Percentiles rank a stretch among this genome's conserved stretches.
Conservation (phyloP, 2,888 invertebrate genomes). For the Rhorus exstirpatorius region DNA sequence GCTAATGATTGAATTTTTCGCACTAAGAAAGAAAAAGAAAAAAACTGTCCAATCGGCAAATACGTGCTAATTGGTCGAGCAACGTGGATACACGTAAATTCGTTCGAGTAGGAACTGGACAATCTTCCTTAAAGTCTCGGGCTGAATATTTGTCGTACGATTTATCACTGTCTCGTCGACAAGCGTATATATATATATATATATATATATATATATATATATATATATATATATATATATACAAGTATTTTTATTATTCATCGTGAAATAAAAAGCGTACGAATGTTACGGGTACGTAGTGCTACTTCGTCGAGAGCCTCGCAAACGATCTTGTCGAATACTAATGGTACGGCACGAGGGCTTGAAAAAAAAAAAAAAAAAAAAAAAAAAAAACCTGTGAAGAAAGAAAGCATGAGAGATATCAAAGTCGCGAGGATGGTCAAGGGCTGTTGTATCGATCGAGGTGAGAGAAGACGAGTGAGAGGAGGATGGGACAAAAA, state of each 20-base stretch:
- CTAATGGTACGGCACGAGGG: slow-evolving; percentile 1
- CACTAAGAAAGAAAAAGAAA: too few species aligned
- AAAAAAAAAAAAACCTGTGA: too few species aligned
- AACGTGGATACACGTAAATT: neutral
- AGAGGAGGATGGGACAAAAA: neutral
- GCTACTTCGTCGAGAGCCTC: too few species aligned
- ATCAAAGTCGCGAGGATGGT: slow-evolving; percentile 25
- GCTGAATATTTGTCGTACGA: slow-evolving; percentile 9
- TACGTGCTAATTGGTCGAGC: too few species aligned
- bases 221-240: neutral
- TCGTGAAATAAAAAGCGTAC: slow-evolving; percentile 11
- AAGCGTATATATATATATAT: slow-evolving; percentile 5
- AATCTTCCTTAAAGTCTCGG: neutral
- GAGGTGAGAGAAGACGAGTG: neutral
- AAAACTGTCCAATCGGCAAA: too few species aligned
- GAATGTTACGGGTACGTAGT: neutral
- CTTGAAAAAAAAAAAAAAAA: neutral
- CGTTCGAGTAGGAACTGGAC: neutral
- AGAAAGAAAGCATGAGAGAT: neutral
- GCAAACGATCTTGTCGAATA: slow-evolving; percentile 34
- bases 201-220: too few species aligned
- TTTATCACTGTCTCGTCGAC: slow-evolving; percentile 4
- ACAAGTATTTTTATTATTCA: neutral
- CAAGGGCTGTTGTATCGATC: too few species aligned
- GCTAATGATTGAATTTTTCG: too few species aligned